A percentile compares a stretch with the other conserved stretches of the same genome.
These are phyloP conservation scores for Netelia melanura DNA, from an alignment of 2,888 invertebrate genomes.

Conservation along the genomic window DNA sequence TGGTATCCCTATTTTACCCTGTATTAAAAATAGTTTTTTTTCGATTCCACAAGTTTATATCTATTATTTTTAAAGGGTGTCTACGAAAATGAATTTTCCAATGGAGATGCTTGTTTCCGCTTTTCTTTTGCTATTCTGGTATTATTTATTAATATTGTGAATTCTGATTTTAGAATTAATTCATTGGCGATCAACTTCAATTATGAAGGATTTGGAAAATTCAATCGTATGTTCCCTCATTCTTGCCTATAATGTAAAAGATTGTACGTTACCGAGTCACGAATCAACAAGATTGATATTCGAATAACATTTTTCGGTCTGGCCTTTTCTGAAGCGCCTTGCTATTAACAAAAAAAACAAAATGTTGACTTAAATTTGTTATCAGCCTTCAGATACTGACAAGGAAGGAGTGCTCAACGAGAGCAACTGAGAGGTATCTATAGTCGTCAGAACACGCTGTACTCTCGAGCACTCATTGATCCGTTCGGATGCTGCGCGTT, in stretches of 20 bases:
- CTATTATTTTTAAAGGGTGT: neutral
- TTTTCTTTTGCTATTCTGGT: neutral
- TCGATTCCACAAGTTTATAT: neutral
- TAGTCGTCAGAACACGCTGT: conserved; percentile 19
- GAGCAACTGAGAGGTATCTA: conserved; percentile 42
- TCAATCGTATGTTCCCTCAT: neutral
- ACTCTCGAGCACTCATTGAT: conserved; percentile 76
- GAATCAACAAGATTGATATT: conserved; percentile 35
- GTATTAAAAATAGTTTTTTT: neutral
- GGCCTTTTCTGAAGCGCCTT: conserved; percentile 23
- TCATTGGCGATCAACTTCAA: neutral
- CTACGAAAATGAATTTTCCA: neutral
- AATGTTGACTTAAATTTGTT: conserved; percentile 56
- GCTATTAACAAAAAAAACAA: conserved; percentile 39
- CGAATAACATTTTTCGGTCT: conserved; percentile 57
- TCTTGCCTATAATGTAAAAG: neutral
- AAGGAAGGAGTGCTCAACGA: conserved; percentile 56
- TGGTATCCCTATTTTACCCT: conserved; percentile 9
- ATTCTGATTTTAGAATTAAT: neutral
- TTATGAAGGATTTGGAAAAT: neutral
- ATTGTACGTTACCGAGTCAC: neutral
- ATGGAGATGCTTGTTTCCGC: neutral
- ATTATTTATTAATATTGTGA: neutral
- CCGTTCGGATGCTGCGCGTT: conserved; percentile 80
- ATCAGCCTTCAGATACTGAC: conserved; percentile 53